Percentiles rank a stretch among this genome's conserved stretches.
phyloP scores from a whole-genome alignment of 1,140 invertebrate species.

The Tetragnatha versicolor region DNA sequence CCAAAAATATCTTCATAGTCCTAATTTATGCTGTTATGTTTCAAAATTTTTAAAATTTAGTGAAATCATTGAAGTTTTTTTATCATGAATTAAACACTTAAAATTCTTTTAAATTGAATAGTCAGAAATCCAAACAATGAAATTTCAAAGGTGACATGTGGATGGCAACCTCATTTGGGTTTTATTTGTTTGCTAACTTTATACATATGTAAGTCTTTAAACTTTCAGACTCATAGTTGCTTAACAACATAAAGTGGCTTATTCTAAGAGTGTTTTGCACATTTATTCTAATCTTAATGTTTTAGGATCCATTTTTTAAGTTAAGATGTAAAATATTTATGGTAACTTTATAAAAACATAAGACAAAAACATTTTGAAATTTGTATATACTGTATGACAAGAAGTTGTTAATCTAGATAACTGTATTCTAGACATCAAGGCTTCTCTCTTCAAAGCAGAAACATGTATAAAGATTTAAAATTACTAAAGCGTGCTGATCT shows the following conservation, averaged over 20 bases:
- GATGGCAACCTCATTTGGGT: too few species aligned
- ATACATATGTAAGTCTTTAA: background rate
- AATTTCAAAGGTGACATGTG: too few species aligned
- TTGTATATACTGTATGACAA: conserved; percentile 47
- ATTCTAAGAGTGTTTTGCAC: conserved; percentile 43
- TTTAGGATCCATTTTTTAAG: conserved; percentile 43
- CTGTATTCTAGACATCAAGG: conserved; percentile 34
- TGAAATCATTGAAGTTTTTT: too few species aligned
- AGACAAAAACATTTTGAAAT: conserved; percentile 22
- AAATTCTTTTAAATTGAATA: too few species aligned
- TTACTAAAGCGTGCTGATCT: conserved; percentile 40
- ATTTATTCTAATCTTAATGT: conserved; percentile 44
- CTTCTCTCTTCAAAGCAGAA: conserved; percentile 35
- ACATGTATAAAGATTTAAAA: conserved; percentile 43
- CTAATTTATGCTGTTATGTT: too few species aligned
- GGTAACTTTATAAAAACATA: conserved; percentile 51
- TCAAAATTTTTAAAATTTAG: too few species aligned
- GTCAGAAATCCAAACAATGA: too few species aligned
- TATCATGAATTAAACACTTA: too few species aligned
- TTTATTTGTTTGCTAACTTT: too few species aligned
- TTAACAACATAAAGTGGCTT: conserved; percentile 47
- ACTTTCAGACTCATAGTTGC: conserved; percentile 20
- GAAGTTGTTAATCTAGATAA: conserved; percentile 38
- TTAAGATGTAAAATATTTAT: conserved; percentile 51
- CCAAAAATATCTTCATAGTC: too few species aligned